phyloP scores from a whole-genome alignment of 1,140 invertebrate genomes.

The fruit fly (Drosophila melanogaster) region DNA sequence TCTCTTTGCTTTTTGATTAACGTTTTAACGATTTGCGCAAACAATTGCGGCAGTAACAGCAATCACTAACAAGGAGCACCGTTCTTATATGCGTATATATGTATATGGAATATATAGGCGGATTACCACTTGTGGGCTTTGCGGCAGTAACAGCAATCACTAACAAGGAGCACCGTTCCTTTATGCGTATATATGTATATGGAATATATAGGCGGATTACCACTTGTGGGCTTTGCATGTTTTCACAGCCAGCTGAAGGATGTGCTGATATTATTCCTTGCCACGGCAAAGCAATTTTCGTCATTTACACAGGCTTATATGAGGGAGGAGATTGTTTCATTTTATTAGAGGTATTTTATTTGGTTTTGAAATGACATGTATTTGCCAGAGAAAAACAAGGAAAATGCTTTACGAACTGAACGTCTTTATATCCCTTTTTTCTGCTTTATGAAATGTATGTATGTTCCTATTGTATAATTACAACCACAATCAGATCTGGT shows the following conservation, averaged over 20 bases:
- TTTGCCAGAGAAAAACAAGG: slow-evolving; percentile 34
- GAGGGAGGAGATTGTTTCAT: slow-evolving; percentile 25
- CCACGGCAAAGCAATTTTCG: slow-evolving; percentile 41
- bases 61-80: slow-evolving; percentile 50
- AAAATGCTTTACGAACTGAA: neutral
- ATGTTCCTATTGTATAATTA: no score
- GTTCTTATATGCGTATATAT: no score
- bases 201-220: slow-evolving; percentile 28
- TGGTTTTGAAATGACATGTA: slow-evolving; percentile 27
- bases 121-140: slow-evolving; percentile 49
- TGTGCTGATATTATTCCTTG: slow-evolving; percentile 23
- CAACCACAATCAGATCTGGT: neutral
- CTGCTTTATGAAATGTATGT: neutral
- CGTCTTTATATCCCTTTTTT: no score
- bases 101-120: neutral
- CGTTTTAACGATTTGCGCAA: slow-evolving; percentile 80
- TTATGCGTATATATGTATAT: no score
- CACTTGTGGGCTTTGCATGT: slow-evolving; percentile 39
- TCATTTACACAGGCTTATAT: slow-evolving; percentile 19
- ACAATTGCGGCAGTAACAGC: slow-evolving; percentile 69
- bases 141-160: no score
- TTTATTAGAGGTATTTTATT: slow-evolving; percentile 20
- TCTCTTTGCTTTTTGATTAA: slow-evolving; percentile 79
- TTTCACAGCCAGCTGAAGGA: slow-evolving; percentile 31
- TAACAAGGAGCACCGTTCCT: no score